A percentile compares a stretch with the other conserved stretches of the same genome.
Evolutionary conservation across 2,797 vertebrate species (phyloP).

Genomic region (Melanotaenia trifasciata): DNA sequence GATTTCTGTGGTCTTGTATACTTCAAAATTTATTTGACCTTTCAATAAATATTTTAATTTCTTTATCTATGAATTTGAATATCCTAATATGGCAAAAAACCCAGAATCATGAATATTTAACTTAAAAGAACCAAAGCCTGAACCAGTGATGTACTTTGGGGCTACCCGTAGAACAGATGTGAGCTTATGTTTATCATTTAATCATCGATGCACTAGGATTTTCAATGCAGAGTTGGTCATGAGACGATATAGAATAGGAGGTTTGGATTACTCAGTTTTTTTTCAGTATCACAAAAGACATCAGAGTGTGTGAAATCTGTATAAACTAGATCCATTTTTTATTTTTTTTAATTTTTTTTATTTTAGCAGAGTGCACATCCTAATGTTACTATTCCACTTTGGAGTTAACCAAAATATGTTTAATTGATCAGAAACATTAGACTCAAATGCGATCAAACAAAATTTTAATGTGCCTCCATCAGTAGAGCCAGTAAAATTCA

Average conservation of each 20-base stretch:
- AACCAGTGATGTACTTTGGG: not conserved
- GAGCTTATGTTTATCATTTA: constrained; percentile 33
- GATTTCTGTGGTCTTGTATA: not conserved
- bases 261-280: constrained; percentile 5
- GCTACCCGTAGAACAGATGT: too few species aligned
- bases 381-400: too few species aligned
- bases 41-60: not conserved
- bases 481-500: too few species aligned
- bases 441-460: too few species aligned
- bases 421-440: too few species aligned
- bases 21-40: constrained; percentile 7
- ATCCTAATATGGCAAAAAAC: constrained; percentile 10
- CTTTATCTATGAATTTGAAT: not conserved
- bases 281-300: not conserved
- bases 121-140: constrained; percentile 16
- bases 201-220: constrained; percentile 24
- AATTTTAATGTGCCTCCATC: too few species aligned
- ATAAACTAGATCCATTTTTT: too few species aligned
- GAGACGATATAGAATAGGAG: not conserved
- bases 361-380: not conserved
- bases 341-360: not conserved
- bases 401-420: too few species aligned
- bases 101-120: constrained; percentile 18
- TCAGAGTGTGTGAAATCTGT: not conserved
- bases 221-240: constrained; percentile 1